Evolutionary conservation across 2,888 invertebrate species (phyloP), one percentile per base, ranked within the genome.

Genomic region (Troides aeacus): DNA sequence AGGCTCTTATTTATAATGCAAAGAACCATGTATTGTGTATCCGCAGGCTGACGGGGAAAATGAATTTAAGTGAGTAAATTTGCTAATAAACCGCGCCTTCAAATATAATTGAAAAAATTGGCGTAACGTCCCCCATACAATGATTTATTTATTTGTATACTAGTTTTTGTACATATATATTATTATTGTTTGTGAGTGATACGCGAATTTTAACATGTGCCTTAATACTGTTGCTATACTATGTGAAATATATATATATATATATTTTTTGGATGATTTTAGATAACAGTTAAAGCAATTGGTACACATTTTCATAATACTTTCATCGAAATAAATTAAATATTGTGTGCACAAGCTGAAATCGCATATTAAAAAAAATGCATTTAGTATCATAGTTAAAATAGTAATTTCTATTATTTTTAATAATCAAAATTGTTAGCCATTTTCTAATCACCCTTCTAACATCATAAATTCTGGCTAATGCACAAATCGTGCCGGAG

Each of bases 101-200:
- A 18, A 18, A 53, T 18, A 1, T 18, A 53, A 53, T 18, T 5
- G 15, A n/a, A 53, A 53, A 30, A 30, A 23, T 63, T 2, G 17
- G 30, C 23, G 46, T 71, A 72, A 70, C 64, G 66, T 66, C 67
- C 66, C 69, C 65, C 73, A 71, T 69, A 66, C 71, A 69, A 75
- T 75, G 72, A 70, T 74, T 71, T 83, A 84, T 84, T 84, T 85
- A 82, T 83, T 83, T 75, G 78, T 76, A 79, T 75, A 75, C 77
- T 78, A 78, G 77, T 76, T 76, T 76, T 79, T 86, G 86, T 86
- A 86, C 83, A 86, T 86, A 86, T 74, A 84, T 83, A 79, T 74
- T 78, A 77, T 50, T 76, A 69, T 81, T 83, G 78, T 77, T 69
- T 76, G 30, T 30, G 82, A 86, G 85, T 86, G 86, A 85, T 85